Percentiles rank a stretch among this genome's conserved stretches.
These are phyloP conservation scores for Latheticus oryzae DNA, from an alignment of 2,888 invertebrate species.

Conservation along the genomic window DNA sequence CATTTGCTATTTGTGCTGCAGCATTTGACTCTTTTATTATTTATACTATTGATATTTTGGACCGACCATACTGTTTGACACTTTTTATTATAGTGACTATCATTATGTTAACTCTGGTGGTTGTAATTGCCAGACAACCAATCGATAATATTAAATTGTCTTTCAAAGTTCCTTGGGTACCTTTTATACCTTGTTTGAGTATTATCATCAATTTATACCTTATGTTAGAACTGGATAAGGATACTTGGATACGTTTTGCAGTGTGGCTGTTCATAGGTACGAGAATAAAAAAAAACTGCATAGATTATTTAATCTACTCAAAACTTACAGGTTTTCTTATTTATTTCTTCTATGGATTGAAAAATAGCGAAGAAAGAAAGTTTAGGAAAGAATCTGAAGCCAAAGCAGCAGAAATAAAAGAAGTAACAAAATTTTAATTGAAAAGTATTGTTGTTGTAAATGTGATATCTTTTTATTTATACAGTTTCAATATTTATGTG, in stretches of 20 bases:
- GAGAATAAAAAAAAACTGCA: no score
- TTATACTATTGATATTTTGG: conserved; percentile 57
- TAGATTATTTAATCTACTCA: no score
- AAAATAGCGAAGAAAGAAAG: conserved; percentile 75
- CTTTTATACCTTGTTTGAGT: conserved; percentile 85
- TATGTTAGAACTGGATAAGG: conserved; percentile 87
- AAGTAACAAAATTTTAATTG: conserved; percentile 29
- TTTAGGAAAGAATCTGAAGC: conserved; percentile 16
- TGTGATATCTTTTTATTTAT: conserved; percentile 11
- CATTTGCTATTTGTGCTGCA: conserved; percentile 71
- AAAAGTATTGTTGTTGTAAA: conserved; percentile 5
- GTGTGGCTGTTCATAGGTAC: conserved; percentile 88
- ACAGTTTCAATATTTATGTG: no score
- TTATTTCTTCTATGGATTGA: conserved; percentile 87
- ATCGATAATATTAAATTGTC: conserved; percentile 71
- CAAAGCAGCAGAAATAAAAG: conserved; percentile 2
- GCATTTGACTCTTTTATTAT: conserved; percentile 68
- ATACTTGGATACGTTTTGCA: conserved; percentile 90
- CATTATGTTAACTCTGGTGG: conserved; percentile 68
- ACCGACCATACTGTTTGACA: conserved; percentile 61
- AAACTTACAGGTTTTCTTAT: conserved; percentile 81
- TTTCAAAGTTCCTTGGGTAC: conserved; percentile 87
- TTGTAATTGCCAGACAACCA: conserved; percentile 79
- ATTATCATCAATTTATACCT: conserved; percentile 89
- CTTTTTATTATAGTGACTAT: conserved; percentile 66